Evolutionary conservation across 92 coral and sea anemone genomes (phyloP), one percentile per base, ranked within the genome.

Genomic region (Phymanthus crucifer): DNA sequence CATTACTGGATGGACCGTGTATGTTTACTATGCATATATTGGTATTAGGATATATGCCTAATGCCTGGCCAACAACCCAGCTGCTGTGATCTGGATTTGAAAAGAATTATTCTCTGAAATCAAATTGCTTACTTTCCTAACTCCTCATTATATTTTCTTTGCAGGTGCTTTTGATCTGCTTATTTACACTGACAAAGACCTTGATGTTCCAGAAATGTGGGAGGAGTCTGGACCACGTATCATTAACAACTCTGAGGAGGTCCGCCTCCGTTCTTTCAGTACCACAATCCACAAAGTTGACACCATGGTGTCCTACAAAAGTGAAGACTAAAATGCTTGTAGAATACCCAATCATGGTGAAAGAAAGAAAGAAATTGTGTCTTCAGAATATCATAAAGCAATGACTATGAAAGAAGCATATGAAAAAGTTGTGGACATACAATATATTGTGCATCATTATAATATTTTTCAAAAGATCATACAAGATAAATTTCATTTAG

Each of bases 211-310:
- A 0, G 98, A 96, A 69, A 82, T 79, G 78, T 96, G 99, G 99
- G 99, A 96, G 43, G 99, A 96, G 78, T 96, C 99, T n/a, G 98
- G 94, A 61, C 96, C 99, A 32, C 91, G 93, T 56, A 89, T 96
- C 67, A 89, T 96, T 32, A 91, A 88, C 45, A 93, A 93, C 84
- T 96, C 99, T 17, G 94, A 96, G 80, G 99, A 96, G 79, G 99
- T 96, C 72, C 88, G 97, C 10, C 82, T 96, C 12, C 93, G 99
- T 19, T 96, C 98, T 9, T 96, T 96, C 82, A 86, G 96, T 3
- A 96, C 99, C 29, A 77, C 89, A 40, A 81, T 96, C 17, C 99
- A 96, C 86, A 96, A 96, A 83, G 98, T 96, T 66, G 96, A 93
- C 43, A 94, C 99, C 16, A 93, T 93, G 98, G 99, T 96, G 26